Conservation (phyloP, 2,888 invertebrate genomes). For the Dicyrtomina minuta region DNA sequence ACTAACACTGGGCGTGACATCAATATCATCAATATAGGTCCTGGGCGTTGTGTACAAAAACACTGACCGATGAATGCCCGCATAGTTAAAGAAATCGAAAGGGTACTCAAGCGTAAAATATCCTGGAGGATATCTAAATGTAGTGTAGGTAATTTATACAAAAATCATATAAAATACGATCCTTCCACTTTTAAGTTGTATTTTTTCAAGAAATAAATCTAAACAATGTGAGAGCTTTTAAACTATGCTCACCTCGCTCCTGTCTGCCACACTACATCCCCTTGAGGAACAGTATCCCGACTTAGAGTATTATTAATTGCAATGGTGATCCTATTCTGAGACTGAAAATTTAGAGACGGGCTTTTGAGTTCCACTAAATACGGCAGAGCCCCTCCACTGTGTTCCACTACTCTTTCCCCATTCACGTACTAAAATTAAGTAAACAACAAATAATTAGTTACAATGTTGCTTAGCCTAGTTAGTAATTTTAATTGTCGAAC, state of each 20-base stretch:
- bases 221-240: too few relatives aligned
- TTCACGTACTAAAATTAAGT: conserved; percentile 97
- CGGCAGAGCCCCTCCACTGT: conserved; percentile 93
- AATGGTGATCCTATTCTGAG: conserved; percentile 79
- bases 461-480: not conserved
- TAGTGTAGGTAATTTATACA: conserved; percentile 28
- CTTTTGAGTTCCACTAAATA: conserved; percentile 77
- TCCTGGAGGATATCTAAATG: conserved; percentile 63
- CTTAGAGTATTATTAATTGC: conserved; percentile 91
- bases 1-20: conserved; percentile 10
- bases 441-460: not conserved
- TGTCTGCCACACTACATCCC: conserved; percentile 58
- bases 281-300: conserved; percentile 87
- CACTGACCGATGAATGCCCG: conserved; percentile 93
- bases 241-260: too few relatives aligned
- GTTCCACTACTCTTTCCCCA: conserved; percentile 73
- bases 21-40: conserved; percentile 78
- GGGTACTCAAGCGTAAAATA: conserved; percentile 74
- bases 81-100: conserved; percentile 98
- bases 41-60: conserved; percentile 85
- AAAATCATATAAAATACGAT: not conserved
- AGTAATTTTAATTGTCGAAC: not conserved
- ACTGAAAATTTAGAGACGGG: conserved; percentile 18
- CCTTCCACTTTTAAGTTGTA: too few relatives aligned
- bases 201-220: too few relatives aligned